phyloP scores from a whole-genome alignment of 2,113 vertebrate species.

The Synodontis membranacea region DNA sequence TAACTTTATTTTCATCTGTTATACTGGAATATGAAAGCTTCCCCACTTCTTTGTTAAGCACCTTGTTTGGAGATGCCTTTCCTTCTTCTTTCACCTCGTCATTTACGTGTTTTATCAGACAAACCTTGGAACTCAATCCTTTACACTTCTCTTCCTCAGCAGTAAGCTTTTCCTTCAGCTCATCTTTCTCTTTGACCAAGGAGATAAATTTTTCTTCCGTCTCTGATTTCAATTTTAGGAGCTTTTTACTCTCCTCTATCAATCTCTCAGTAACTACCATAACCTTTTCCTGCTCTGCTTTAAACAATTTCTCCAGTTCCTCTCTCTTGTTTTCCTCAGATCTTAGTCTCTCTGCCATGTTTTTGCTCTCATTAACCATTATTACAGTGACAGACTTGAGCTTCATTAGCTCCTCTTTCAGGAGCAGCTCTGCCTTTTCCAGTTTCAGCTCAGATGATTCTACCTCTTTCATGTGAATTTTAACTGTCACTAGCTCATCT shows the following conservation, averaged over 20 bases:
- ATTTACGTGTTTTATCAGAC: constrained; percentile 83
- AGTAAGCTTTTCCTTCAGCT: constrained; percentile 78
- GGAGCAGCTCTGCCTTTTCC: constrained; percentile 87
- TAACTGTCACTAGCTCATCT: constrained; percentile 86
- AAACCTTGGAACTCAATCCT: constrained; percentile 81
- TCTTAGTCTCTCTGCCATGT: constrained; percentile 87
- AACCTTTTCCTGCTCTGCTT: constrained; percentile 89
- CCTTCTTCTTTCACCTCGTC: constrained; percentile 86
- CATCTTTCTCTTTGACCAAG: constrained; percentile 84
- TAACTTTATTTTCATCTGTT: constrained; percentile 84
- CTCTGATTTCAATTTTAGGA: constrained; percentile 92
- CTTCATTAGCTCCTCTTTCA: constrained; percentile 93
- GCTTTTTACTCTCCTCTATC: constrained; percentile 96
- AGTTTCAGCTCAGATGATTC: constrained; percentile 88
- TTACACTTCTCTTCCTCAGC: constrained; percentile 84
- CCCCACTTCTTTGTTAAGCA: constrained; percentile 69
- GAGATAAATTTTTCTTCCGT: constrained; percentile 89
- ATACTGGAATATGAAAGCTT: constrained; percentile 61
- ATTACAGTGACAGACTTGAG: constrained; percentile 94
- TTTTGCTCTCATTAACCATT: constrained; percentile 91
- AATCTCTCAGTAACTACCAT: constrained; percentile 96
- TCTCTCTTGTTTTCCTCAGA: constrained; percentile 90
- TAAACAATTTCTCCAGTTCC: constrained; percentile 83
- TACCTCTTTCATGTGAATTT: constrained; percentile 89
- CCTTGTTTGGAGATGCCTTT: constrained; percentile 74